These are phyloP conservation scores for Diadema setosum DNA, from an alignment of 35 echinoderm and acorn worm species.

Conservation along the genomic window DNA sequence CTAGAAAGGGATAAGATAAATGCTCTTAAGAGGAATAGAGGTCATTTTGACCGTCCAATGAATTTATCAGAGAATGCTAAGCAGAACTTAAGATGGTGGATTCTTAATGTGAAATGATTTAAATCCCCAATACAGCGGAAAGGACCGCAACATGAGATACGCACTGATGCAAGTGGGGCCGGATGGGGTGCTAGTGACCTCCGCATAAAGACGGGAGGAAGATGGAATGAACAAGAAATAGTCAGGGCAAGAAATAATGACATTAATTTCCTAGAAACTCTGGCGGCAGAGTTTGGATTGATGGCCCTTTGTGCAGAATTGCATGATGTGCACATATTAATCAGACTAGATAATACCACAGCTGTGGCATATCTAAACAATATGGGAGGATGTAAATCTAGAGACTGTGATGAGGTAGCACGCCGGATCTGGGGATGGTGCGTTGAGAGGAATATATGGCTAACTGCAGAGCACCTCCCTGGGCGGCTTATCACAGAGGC, in stretches of 20 bases:
- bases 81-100: conserved; percentile 59
- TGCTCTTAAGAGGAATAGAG: conserved; percentile 39
- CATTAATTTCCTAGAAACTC: conserved; percentile 52
- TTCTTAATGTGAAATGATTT: neutral
- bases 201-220: neutral
- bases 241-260: neutral
- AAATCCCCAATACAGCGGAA: neutral
- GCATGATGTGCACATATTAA: conserved; percentile 23
- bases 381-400: conserved; percentile 57
- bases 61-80: conserved; percentile 23
- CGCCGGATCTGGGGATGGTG: conserved; percentile 64
- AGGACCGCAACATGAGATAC: conserved; percentile 32
- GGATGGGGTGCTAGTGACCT: conserved; percentile 68
- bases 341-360: conserved; percentile 54
- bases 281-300: conserved; percentile 24
- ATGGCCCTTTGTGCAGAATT: conserved; percentile 36
- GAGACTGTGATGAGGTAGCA: conserved; percentile 53
- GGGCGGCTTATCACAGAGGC: conserved; percentile 34
- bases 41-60: conserved; percentile 48
- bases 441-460: conserved; percentile 54
- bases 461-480: conserved; percentile 49
- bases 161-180: conserved; percentile 33
- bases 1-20: conserved; percentile 49
- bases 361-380: conserved; percentile 62
- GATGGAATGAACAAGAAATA: conserved; percentile 43